Conservation (phyloP, 1,140 invertebrate species). For the Solenopsis invicta region DNA sequence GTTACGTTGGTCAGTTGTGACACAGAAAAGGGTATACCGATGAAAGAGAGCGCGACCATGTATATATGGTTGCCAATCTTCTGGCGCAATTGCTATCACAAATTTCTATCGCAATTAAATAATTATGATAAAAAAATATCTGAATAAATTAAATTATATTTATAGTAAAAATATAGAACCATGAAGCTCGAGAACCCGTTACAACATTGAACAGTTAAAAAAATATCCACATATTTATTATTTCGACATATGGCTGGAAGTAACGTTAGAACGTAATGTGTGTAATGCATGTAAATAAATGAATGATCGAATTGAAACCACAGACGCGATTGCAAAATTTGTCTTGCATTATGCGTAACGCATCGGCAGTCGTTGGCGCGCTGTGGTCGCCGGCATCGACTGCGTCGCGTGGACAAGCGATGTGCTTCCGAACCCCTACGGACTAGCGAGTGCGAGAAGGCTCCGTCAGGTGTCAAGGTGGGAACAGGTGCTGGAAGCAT, state of each 20-base stretch:
- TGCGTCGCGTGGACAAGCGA: conserved; percentile 40
- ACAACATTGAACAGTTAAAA: not conserved
- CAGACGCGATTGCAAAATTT: conserved; percentile 29
- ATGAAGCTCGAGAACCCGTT: not conserved
- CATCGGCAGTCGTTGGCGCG: not conserved
- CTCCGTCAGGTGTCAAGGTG: conserved; percentile 67
- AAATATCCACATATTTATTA: not conserved
- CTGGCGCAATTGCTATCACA: not conserved
- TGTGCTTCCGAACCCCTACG: conserved; percentile 60
- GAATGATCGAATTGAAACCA: conserved; percentile 1
- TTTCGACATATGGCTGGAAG: not conserved
- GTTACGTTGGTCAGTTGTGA: not conserved
- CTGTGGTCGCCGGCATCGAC: not conserved
- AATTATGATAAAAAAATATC: not conserved
- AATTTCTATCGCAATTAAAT: not conserved
- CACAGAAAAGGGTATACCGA: not conserved
- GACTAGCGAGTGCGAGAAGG: conserved; percentile 58
- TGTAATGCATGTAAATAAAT: not conserved
- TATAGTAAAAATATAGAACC: not conserved
- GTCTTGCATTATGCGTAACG: conserved; percentile 15
- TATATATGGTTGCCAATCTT: conserved; percentile 12
- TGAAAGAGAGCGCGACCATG: not conserved
- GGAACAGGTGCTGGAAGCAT: conserved; percentile 72
- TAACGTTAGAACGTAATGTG: conserved; percentile 9
- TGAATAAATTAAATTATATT: conserved; percentile 18